Evolutionary conservation across 2,113 vertebrate genomes (phyloP).

Genomic region (Centropus unirufus): DNA sequence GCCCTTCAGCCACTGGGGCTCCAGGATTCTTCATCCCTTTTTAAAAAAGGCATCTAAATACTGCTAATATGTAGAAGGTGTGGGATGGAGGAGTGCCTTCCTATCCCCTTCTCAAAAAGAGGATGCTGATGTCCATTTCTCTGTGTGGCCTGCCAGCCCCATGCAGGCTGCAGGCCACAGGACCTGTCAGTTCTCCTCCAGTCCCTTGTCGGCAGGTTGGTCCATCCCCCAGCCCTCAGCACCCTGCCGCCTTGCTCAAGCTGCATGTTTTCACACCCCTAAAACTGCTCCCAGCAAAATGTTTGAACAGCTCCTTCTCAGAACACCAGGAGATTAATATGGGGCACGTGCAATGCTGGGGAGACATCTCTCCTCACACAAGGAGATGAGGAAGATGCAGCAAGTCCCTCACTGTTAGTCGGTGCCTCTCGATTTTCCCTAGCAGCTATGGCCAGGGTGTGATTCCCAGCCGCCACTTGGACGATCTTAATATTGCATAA

Average conservation of each 20-base stretch:
- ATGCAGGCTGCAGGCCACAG: not conserved
- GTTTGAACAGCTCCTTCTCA: slow-evolving; percentile 39
- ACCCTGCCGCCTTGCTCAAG: not conserved
- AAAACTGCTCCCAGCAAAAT: slow-evolving; percentile 26
- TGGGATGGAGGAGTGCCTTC: not conserved
- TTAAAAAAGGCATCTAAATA: not conserved
- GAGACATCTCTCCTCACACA: not conserved
- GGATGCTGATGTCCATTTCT: not conserved
- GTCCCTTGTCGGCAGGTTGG: slow-evolving; percentile 1
- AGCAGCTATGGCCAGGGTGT: not conserved
- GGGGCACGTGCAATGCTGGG: not conserved
- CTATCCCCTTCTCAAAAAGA: not conserved
- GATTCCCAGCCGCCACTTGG: not conserved
- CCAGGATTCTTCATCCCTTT: not conserved
- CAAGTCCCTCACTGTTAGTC: not conserved
- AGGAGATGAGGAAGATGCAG: not conserved
- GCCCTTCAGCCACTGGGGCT: not conserved
- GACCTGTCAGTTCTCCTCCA: not conserved
- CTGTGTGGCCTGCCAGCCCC: not conserved
- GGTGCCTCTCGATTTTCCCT: not conserved
- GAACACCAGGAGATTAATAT: slow-evolving; percentile 10
- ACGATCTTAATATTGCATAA: not conserved
- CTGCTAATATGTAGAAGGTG: not conserved
- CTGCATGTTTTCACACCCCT: not conserved
- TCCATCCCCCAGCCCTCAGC: slow-evolving; percentile 14